Conservation (phyloP, 2,888 invertebrate genomes). For the Ashinkailepas kermadecensis region DNA sequence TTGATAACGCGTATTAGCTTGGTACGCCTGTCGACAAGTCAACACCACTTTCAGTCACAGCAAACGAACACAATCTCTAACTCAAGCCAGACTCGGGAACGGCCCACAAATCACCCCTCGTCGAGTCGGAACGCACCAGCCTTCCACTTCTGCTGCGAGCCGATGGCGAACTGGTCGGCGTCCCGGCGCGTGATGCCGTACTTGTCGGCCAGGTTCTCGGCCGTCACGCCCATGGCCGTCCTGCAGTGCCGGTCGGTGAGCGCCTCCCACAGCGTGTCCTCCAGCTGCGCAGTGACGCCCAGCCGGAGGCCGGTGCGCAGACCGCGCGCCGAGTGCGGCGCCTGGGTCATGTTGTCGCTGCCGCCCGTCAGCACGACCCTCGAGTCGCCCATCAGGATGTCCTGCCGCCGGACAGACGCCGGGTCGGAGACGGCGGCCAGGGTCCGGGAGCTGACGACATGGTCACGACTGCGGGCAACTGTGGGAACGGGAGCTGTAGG, state of each 20-base stretch:
- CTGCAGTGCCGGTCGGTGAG: constrained; percentile 82
- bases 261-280: constrained; percentile 78
- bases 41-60: too few species aligned
- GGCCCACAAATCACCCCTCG: too few species aligned
- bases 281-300: constrained; percentile 57
- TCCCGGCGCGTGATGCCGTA: constrained; percentile 71
- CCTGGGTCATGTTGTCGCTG: constrained; percentile 90
- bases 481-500: too few species aligned
- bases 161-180: constrained; percentile 74
- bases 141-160: constrained; percentile 83
- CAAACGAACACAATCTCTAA: neutral
- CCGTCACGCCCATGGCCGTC: constrained; percentile 91
- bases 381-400: constrained; percentile 74
- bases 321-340: constrained; percentile 76
- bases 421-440: constrained; percentile 69
- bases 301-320: constrained; percentile 80
- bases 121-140: constrained; percentile 50
- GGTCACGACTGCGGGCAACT: too few species aligned
- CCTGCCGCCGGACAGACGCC: constrained; percentile 47
- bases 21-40: too few species aligned
- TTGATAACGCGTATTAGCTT: too few species aligned
- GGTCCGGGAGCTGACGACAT: too few species aligned
- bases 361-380: constrained; percentile 85
- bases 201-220: constrained; percentile 83
- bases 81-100: neutral